A percentile compares a stretch with the other conserved stretches of the same genome.
Evolutionary conservation across 2,113 vertebrate genomes (phyloP).

Genomic region (Anoplopoma fimbria): DNA sequence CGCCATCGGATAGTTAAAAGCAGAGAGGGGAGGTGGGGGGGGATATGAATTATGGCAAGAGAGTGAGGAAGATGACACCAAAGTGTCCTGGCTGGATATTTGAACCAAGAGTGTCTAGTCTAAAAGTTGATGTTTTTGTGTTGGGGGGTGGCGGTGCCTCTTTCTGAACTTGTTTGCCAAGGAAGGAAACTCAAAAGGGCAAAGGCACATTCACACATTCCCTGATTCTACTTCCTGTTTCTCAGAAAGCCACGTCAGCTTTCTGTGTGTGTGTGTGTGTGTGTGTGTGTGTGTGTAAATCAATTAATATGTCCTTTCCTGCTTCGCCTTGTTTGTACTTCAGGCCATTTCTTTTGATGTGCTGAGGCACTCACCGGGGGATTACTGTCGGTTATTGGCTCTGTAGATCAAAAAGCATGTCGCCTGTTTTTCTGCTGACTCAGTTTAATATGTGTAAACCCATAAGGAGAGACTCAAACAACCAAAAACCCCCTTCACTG

Average conservation of each 20-base stretch:
- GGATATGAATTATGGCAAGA: not conserved
- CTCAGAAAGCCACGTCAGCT: slow-evolving; percentile 18
- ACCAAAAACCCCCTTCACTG: not conserved
- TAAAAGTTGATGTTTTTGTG: slow-evolving; percentile 51
- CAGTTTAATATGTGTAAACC: slow-evolving; percentile 22
- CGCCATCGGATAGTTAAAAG: not conserved
- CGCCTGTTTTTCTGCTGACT: slow-evolving; percentile 74
- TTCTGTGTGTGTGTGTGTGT: not conserved
- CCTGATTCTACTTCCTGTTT: slow-evolving; percentile 54
- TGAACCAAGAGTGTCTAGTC: not conserved
- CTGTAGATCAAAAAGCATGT: slow-evolving; percentile 2
- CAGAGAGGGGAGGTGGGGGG: not conserved
- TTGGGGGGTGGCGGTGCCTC: slow-evolving; percentile 37
- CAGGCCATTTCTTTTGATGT: slow-evolving; percentile 67
- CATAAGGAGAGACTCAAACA: not conserved
- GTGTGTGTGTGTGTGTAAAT: not conserved
- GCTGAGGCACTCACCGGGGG: slow-evolving; percentile 33
- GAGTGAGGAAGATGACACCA: not conserved
- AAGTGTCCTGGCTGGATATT: not conserved
- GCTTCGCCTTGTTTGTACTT: slow-evolving; percentile 11
- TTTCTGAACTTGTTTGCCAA: slow-evolving; percentile 51
- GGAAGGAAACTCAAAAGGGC: slow-evolving; percentile 65
- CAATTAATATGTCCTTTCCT: slow-evolving; percentile 25
- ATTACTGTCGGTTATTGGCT: slow-evolving; percentile 36
- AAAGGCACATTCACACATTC: slow-evolving; percentile 60